Evolutionary conservation across 2,797 vertebrate species (phyloP).

Genomic region (Parauchenoglanis punctatus): DNA sequence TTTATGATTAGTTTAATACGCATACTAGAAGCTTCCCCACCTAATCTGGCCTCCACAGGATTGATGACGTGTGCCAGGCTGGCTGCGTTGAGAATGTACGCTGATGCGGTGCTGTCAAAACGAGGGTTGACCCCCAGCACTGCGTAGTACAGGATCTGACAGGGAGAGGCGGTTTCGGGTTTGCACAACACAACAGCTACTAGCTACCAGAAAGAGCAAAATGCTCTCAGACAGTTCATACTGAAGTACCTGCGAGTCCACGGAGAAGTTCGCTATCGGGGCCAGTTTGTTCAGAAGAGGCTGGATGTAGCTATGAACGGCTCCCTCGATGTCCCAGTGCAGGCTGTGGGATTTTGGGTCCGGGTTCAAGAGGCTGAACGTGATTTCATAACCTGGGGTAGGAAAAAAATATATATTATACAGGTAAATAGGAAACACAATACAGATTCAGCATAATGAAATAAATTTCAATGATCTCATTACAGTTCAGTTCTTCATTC

Average conservation of each 20-base stretch:
- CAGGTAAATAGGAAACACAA: neutral
- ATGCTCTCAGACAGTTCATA: neutral
- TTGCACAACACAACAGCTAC: neutral
- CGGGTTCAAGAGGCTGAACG: constrained; percentile 93
- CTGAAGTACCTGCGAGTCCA: constrained; percentile 90
- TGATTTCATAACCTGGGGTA: constrained; percentile 89
- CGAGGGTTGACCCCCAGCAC: constrained; percentile 91
- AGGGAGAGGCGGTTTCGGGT: constrained; percentile 26
- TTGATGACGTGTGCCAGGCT: constrained; percentile 97
- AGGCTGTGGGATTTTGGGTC: constrained; percentile 91
- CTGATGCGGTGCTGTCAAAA: constrained; percentile 81
- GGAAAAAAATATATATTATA: neutral
- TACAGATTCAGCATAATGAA: neutral
- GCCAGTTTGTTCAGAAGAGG: constrained; percentile 87
- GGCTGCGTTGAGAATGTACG: constrained; percentile 84
- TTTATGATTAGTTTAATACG: neutral
- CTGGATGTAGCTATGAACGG: constrained; percentile 82
- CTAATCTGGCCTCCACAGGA: constrained; percentile 92
- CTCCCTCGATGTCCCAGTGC: constrained; percentile 90
- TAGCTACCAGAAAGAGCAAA: neutral
- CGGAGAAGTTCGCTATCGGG: constrained; percentile 88
- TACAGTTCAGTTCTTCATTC: neutral
- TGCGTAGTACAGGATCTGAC: constrained; percentile 89
- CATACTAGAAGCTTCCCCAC: constrained; percentile 70
- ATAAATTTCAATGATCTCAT: neutral